A percentile compares a stretch with the other conserved stretches of the same genome.
Conservation (phyloP, 2,113 vertebrate species). For the Vidua macroura region DNA sequence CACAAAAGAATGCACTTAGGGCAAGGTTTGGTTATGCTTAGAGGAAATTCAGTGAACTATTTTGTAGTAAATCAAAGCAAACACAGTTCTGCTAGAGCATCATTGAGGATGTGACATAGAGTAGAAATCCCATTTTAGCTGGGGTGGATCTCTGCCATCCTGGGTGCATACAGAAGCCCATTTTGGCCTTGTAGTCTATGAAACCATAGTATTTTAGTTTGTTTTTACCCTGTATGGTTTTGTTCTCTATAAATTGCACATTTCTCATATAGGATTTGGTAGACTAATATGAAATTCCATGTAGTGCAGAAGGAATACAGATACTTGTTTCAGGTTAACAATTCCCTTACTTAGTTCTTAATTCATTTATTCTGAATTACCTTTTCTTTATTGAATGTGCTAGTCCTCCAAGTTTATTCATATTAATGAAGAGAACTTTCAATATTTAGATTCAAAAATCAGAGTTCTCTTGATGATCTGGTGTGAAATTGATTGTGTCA, state of each 20-base stretch:
- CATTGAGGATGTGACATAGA: not conserved
- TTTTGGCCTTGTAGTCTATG: not conserved
- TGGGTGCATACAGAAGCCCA: not conserved
- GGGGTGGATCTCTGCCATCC: not conserved
- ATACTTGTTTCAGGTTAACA: not conserved
- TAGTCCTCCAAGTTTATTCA: not conserved
- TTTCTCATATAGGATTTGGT: not conserved
- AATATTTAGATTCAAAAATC: not conserved
- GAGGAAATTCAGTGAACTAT: not conserved
- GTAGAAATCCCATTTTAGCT: not conserved
- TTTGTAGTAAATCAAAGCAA: not conserved
- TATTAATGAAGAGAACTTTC: not conserved
- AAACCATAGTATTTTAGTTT: not conserved
- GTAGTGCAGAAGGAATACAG: not conserved
- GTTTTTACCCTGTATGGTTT: not conserved
- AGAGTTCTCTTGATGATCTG: not conserved
- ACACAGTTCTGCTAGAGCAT: not conserved
- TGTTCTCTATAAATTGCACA: not conserved
- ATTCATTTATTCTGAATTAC: not conserved
- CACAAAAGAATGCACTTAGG: not conserved
- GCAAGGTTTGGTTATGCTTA: not conserved
- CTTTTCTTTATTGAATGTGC: not conserved
- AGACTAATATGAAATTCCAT: not conserved
- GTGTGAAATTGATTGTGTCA: not conserved
- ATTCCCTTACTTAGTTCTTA: not conserved